Evolutionary conservation across 1,140 invertebrate species (phyloP), one percentile per base, ranked within the genome.

Genomic region (Eueides isabella): DNA sequence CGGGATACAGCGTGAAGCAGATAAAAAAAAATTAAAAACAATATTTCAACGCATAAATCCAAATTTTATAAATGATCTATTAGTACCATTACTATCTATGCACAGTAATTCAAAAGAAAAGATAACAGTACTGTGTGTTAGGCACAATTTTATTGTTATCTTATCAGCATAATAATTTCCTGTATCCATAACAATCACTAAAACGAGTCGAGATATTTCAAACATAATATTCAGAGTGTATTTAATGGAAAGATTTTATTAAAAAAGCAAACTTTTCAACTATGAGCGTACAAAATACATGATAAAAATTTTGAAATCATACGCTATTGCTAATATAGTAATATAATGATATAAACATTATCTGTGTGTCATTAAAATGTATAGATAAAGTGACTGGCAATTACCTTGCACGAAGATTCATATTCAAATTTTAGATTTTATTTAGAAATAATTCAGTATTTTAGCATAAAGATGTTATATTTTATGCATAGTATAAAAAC

Each of bases 151-250:
- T n/a, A 55, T 23, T 55, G 23, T 55, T 23, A 55, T 55, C 48
- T 55, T 55, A 55, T 55, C 48, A 26, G 19, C 11, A 12, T 55
- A 55, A 55, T 26, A 55, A 55, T 55, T 55, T 55, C 23, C 48
- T 55, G 48, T 55, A 55, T 55, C 48, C 23, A 26, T n/a, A 55
- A 55, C 11, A 55, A 26, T 55, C 11, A 23, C 11, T 55, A 23
- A 55, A n/a, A 55, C 48, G 48, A 67, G 19, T 29, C 19, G 31
- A 48, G 23, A 3, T 23, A 12, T 55, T 55, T 3, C 23, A 14
- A 55, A 26, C 12, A 55, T 55, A 55, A 12, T 26, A 44, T 16
- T 38, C 41, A n/a, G 6, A 48, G 16, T 48, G 19, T 48, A 48
- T 48, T 48, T 48, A 48, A 19, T 48, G 2, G n/a, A 9, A 44